A percentile compares a stretch with the other conserved stretches of the same genome.
These are phyloP conservation scores for Eremophila alpestris DNA, from an alignment of 2,797 vertebrate genomes.

Conservation along the genomic window DNA sequence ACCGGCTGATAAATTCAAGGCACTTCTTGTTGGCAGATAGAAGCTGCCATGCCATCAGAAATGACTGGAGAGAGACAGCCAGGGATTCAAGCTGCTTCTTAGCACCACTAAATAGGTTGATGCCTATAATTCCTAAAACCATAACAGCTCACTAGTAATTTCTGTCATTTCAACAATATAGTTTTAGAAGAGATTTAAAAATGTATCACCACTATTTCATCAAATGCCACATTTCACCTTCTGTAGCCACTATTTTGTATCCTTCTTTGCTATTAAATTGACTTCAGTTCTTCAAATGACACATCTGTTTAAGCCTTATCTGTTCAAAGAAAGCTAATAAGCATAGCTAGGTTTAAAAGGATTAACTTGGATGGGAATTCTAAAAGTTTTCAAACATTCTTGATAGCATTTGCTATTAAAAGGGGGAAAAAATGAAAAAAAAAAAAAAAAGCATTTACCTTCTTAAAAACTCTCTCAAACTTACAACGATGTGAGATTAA, in stretches of 20 bases:
- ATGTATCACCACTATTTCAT: conserved; percentile 73
- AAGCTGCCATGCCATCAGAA: conserved; percentile 65
- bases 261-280: conserved; percentile 70
- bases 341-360: conserved; percentile 77
- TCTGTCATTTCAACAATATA: conserved; percentile 74
- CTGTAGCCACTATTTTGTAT: conserved; percentile 74
- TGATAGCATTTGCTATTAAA: conserved; percentile 68
- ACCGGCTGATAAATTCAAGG: conserved; percentile 59
- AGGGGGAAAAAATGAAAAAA: neutral
- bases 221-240: conserved; percentile 75
- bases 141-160: conserved; percentile 76
- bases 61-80: conserved; percentile 70
- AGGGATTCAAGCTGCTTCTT: conserved; percentile 72
- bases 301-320: conserved; percentile 76
- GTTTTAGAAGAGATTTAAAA: conserved; percentile 75
- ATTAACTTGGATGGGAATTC: conserved; percentile 74
- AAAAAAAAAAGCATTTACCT: conserved; percentile 44
- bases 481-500: conserved; percentile 46
- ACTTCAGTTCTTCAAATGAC: conserved; percentile 75
- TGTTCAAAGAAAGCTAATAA: conserved; percentile 77
- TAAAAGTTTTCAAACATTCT: conserved; percentile 73
- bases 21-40: conserved; percentile 55
- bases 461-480: conserved; percentile 63
- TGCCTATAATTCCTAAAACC: conserved; percentile 75
- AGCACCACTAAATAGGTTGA: conserved; percentile 74